Evolutionary conservation across 2,888 invertebrate species (phyloP), one percentile per base, ranked within the genome.

Genomic region (Corythucha ciliata): DNA sequence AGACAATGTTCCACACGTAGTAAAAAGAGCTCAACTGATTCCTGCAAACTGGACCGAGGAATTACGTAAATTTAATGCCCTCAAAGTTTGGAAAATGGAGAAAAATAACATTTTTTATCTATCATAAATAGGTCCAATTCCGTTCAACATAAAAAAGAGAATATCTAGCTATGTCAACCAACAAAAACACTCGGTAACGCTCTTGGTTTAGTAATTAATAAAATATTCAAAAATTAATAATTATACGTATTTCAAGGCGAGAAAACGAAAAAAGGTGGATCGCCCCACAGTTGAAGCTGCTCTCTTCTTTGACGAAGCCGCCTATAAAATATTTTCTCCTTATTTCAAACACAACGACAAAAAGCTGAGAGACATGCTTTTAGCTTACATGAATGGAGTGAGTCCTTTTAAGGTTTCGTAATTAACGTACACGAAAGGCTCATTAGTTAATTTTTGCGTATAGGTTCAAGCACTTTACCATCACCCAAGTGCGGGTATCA

Each of bases 391-490:
- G 60, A 85, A 85, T 66, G 83, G 80, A 59, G 80, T 80, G 71
- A 73, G 72, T 69, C 58, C 29, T 45, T 26, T 40, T 40, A 20
- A 36, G 7, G 22, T 16, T 25, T 32, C 32, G 33, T 7, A 12
- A 48, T 50, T 14, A 16, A 26, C 18, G 4, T 1, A 25, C 1
- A n/a, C 5, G 12, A 12, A 5, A 18, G n/a, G 24, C 24, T 3
- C 24, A 26, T 16, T 7, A 52, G 12, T 26, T 25, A 16, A 10
- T 24, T 10, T 29, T 24, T 37, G 3, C 33, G 65, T 67, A 1
- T 67, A 80, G 80, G 79, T 85, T 1, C 85, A 86, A 70, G 84
- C 84, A 0, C 63, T 84, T n/a, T 85, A 82, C 63, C 81, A 83
- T 65, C 84, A 84, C 66, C 76, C 80, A 1, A 83, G 82, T 24